Evolutionary conservation across 2,113 vertebrate genomes (phyloP), one percentile per base, ranked within the genome.

Genomic region (Pangasianodon hypophthalmus): DNA sequence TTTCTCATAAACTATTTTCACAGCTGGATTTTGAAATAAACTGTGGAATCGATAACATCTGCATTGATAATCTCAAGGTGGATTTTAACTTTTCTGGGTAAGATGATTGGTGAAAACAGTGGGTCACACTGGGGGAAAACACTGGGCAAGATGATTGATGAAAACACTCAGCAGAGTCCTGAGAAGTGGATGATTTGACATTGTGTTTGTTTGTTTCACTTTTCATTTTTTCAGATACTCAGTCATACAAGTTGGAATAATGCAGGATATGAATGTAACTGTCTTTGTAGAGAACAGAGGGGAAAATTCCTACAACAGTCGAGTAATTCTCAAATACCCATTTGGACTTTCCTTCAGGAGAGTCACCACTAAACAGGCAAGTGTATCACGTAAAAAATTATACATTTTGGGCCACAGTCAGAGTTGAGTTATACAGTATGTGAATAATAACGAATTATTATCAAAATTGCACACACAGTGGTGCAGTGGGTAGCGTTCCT

Each of bases 21-120:
- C 94, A 98, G 97, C 91, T 97, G 37, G 92, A 92, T 4, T 97
- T 97, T 93, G 95, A 97, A 94, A 97, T 97, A 92, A 95, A 97
- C 88, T 98, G 97, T 86, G 97, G 97, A 4, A 2, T 1, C 0
- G 96, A 98, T 85, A 92, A 92, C 0, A 32, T 93, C 10, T 98
- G 97, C 90, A 91, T 94, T 32, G 97, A 98, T 8, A 86, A 96
- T 81, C 95, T 98, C 0, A 93, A 91, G 84, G 90, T 97, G 91
- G 94, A 95, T 89, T 96, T 97, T 64, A 95, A 90, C 90, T 96
- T 96, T 91, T 94, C 92, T n/a, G 92, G 93, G 97, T 97, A 91
- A 94, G 94, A 7, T 48, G 64, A 37, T 87, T 46, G 56, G 0
- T 18, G 1, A 44, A 24, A 48, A 52, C 0, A 9, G 37, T 32